Conservation (phyloP, 2,113 vertebrate species). For the Aldabrachelys gigantea region DNA sequence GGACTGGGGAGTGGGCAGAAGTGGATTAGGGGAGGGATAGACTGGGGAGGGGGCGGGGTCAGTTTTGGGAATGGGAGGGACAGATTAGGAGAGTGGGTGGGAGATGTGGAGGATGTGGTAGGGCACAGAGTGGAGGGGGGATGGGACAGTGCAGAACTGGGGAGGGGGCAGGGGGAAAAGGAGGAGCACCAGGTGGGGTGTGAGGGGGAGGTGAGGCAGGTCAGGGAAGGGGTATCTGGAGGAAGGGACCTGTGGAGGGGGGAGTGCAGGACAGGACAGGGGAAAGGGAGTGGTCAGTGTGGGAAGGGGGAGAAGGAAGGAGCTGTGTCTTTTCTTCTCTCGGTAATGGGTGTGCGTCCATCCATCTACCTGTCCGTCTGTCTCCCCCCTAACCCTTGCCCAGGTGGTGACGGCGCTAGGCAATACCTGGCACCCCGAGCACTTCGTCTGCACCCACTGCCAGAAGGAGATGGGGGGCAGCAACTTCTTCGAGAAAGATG, state of each 20-base stretch:
- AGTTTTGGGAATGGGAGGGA: no score
- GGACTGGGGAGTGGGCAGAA: background rate
- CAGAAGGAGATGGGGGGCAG: constrained; percentile 87
- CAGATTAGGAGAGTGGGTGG: background rate
- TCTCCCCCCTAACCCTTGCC: no score
- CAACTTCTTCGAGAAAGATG: constrained; percentile 95
- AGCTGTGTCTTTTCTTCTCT: background rate
- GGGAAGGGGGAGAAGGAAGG: background rate
- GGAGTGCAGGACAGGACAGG: background rate
- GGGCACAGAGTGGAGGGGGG: background rate
- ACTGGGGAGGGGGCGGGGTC: background rate
- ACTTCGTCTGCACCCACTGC: constrained; percentile 90
- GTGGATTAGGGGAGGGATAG: no score
- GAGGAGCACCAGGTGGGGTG: background rate
- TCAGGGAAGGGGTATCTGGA: background rate
- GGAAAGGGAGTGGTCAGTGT: background rate
- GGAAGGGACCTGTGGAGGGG: background rate
- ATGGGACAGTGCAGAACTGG: background rate
- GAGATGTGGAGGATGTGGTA: background rate
- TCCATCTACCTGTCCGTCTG: background rate
- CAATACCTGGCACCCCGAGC: constrained; percentile 91
- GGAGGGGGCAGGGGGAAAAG: background rate
- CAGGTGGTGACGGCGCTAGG: constrained; percentile 92
- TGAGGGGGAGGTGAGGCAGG: background rate
- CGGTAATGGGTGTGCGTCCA: background rate